phyloP scores from a whole-genome alignment of 1,140 invertebrate genomes.

The Lordiphosa mommai region DNA sequence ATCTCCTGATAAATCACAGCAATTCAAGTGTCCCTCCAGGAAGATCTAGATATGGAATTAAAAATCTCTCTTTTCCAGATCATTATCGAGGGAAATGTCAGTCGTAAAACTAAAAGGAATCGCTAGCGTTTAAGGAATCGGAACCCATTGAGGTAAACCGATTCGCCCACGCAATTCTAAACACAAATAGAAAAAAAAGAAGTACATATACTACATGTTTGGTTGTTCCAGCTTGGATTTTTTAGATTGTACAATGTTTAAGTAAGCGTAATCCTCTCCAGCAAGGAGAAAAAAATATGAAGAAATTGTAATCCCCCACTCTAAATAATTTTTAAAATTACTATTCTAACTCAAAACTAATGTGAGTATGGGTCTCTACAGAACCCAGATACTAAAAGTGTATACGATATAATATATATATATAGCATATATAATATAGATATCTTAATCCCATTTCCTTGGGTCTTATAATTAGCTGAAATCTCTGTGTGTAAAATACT shows the following conservation, averaged over 20 bases:
- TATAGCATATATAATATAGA: constrained; percentile 3
- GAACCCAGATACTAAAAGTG: constrained; percentile 1
- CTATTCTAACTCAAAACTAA: not conserved
- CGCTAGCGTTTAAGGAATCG: constrained; percentile 80
- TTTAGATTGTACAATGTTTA: constrained; percentile 27
- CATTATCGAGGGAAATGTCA: constrained; percentile 79
- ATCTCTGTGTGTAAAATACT: constrained; percentile 11
- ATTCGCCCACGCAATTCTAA: constrained; percentile 50
- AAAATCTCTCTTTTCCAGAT: constrained; percentile 42
- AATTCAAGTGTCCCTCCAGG: constrained; percentile 35
- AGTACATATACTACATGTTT: constrained; percentile 1
- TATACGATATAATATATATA: constrained; percentile 7
- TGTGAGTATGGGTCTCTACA: not conserved
- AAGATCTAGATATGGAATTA: not conserved
- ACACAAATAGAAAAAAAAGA: constrained; percentile 1
- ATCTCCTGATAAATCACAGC: constrained; percentile 26
- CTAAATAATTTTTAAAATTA: constrained; percentile 1
- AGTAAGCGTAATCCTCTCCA: constrained; percentile 35
- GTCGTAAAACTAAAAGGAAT: constrained; percentile 78
- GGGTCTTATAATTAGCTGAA: constrained; percentile 1
- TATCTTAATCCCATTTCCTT: not conserved
- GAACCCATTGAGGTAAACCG: constrained; percentile 78
- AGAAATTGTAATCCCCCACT: not conserved
- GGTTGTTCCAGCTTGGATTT: constrained; percentile 15
- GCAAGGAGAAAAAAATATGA: constrained; percentile 21